Evolutionary conservation across 2,797 vertebrate species (phyloP).

Genomic region (Schizopygopsis malacanthus): DNA sequence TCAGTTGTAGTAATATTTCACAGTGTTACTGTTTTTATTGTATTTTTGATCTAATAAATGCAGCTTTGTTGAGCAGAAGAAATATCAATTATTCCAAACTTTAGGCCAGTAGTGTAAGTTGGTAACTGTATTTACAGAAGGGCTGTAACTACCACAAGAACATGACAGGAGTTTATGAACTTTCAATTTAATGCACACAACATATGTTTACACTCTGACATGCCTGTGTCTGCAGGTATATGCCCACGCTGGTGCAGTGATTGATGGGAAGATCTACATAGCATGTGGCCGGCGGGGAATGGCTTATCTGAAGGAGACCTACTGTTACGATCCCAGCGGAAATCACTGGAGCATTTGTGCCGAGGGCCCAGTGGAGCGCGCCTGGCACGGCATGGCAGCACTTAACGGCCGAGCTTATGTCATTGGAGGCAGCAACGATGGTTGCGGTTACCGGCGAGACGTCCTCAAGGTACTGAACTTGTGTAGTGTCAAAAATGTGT

Average conservation of each 20-base stretch:
- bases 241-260: conserved; percentile 87
- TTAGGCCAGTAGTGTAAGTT: neutral
- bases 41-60: neutral
- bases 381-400: conserved; percentile 93
- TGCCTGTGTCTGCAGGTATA: conserved; percentile 82
- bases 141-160: neutral
- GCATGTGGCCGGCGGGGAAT: conserved; percentile 89
- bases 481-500: neutral
- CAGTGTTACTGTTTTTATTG: neutral
- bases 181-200: neutral
- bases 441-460: conserved; percentile 86
- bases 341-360: conserved; percentile 84
- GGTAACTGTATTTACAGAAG: neutral
- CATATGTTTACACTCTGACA: neutral
- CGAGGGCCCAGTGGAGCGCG: conserved; percentile 86
- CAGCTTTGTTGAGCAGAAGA: neutral
- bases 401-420: conserved; percentile 86
- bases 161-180: neutral
- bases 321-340: conserved; percentile 85
- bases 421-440: conserved; percentile 93
- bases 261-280: conserved; percentile 90
- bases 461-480: conserved; percentile 80
- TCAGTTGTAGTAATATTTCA: neutral
- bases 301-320: conserved; percentile 89
- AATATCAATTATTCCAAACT: neutral